A percentile compares a stretch with the other conserved stretches of the same genome.
These are phyloP conservation scores for Caradrina kadenii DNA, from an alignment of 2,888 invertebrate species.

Conservation along the genomic window DNA sequence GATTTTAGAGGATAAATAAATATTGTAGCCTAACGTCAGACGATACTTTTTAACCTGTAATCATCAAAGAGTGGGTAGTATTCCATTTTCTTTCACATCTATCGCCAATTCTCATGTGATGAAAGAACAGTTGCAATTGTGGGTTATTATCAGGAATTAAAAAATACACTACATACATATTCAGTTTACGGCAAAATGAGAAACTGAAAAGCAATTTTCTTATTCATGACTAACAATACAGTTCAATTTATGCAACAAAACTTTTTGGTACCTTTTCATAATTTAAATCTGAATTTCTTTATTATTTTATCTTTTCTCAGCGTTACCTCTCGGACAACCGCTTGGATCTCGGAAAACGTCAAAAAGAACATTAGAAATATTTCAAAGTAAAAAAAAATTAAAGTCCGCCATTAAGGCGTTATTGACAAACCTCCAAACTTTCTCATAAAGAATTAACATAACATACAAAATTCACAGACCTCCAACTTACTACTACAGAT, in stretches of 20 bases:
- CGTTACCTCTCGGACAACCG: no score
- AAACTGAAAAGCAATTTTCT: neutral
- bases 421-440: no score
- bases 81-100: neutral
- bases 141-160: neutral
- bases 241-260: neutral
- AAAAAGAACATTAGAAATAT: no score
- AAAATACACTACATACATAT: neutral
- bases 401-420: no score
- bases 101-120: neutral
- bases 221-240: neutral
- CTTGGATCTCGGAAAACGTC: no score
- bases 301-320: no score
- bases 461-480: neutral
- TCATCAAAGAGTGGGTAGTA: neutral
- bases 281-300: no score
- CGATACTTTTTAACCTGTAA: neutral
- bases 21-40: no score
- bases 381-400: no score
- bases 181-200: neutral
- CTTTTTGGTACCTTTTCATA: no score
- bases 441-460: no score
- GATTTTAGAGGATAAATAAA: no score
- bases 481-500: neutral
- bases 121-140: neutral